A percentile compares a stretch with the other conserved stretches of the same genome.
phyloP scores from a whole-genome alignment of 2,888 invertebrate species.

The Lasius platythorax region DNA sequence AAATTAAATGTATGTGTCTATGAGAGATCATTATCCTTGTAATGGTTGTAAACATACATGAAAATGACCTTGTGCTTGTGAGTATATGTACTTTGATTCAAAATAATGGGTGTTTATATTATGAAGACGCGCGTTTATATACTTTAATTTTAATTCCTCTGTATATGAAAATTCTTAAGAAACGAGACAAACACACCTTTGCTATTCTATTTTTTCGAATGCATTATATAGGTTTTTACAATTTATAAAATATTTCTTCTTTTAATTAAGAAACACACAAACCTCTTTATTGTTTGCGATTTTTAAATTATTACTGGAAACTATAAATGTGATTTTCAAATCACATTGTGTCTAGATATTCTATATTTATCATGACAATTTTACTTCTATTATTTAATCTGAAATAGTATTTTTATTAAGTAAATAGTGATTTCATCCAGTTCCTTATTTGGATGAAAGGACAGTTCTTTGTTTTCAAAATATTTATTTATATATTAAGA shows the following conservation, averaged over 20 bases:
- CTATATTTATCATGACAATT: not conserved
- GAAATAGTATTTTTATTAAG: not conserved
- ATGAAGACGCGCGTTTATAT: not conserved
- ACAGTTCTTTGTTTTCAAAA: not conserved
- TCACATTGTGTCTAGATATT: not conserved
- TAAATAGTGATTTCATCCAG: not conserved
- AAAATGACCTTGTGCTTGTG: not conserved
- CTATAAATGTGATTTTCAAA: not conserved
- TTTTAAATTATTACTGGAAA: not conserved
- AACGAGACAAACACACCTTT: not conserved
- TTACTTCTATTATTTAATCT: not conserved
- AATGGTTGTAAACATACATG: not conserved
- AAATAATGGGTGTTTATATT: not conserved
- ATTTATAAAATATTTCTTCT: not conserved
- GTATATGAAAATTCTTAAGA: not conserved
- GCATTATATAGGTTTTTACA: not conserved
- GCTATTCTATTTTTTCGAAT: not conserved
- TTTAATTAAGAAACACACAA: not conserved
- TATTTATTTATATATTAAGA: not conserved
- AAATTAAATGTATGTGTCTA: not conserved
- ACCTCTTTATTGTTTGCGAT: not conserved
- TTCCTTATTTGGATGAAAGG: not conserved
- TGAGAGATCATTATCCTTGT: not conserved
- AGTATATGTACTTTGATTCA: not conserved
- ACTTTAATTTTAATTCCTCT: not conserved